Evolutionary conservation across 2,113 vertebrate species (phyloP).

Genomic region (Daubentonia madagascariensis): DNA sequence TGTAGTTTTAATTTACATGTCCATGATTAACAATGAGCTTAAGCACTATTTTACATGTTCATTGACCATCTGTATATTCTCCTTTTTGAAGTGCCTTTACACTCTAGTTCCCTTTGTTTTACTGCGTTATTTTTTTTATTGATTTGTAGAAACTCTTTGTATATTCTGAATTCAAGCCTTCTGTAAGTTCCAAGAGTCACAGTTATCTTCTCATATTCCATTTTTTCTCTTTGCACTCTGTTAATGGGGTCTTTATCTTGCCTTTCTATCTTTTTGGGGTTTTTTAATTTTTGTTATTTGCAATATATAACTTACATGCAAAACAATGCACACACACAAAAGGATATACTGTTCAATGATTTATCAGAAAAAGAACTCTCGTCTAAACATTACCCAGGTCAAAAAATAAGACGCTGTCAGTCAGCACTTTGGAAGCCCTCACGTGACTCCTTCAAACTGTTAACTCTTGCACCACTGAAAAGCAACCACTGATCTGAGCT

Average conservation of each 20-base stretch:
- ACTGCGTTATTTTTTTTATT: neutral
- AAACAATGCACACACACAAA: neutral
- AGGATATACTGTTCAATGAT: neutral
- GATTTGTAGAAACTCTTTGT: neutral
- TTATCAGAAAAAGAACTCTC: neutral
- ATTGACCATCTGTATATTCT: neutral
- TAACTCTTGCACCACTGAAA: neutral
- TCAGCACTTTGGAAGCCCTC: neutral
- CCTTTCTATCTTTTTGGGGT: neutral
- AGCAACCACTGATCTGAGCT: neutral
- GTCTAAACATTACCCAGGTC: neutral
- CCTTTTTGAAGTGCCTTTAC: neutral
- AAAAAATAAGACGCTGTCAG: neutral
- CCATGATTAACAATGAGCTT: neutral
- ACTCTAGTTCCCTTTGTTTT: neutral
- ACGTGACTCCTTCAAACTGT: neutral
- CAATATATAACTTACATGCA: neutral
- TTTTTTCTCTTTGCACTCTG: neutral
- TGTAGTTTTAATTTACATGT: neutral
- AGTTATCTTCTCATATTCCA: neutral
- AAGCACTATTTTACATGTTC: neutral
- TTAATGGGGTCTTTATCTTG: neutral
- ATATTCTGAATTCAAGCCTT: neutral
- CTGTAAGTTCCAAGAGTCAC: neutral
- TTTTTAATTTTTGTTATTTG: neutral